phyloP scores from a whole-genome alignment of 2,888 invertebrate genomes.

The Dasypogon diadema region DNA sequence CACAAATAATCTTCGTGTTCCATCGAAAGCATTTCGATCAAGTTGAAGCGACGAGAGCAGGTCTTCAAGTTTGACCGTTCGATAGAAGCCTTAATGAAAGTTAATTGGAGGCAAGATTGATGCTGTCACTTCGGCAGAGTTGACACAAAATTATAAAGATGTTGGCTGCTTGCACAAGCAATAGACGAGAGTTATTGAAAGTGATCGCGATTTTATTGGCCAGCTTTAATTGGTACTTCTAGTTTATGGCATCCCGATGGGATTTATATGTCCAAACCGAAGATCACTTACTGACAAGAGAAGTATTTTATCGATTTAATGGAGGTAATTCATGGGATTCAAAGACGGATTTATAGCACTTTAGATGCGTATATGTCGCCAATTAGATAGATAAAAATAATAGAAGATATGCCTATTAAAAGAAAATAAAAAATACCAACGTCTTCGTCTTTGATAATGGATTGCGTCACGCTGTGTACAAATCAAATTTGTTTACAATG shows the following conservation, averaged over 20 bases:
- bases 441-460: no score
- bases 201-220: constrained; percentile 18
- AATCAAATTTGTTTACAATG: no score
- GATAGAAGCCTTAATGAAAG: constrained; percentile 36
- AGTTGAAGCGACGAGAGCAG: background rate
- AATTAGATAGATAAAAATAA: no score
- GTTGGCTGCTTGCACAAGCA: background rate
- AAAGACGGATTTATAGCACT: constrained; percentile 1
- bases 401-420: no score
- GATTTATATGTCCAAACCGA: background rate
- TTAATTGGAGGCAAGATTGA: constrained; percentile 29
- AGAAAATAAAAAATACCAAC: no score
- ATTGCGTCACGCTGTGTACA: no score
- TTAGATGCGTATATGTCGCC: background rate
- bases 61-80: background rate
- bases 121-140: constrained; percentile 11
- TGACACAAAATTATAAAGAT: constrained; percentile 10
- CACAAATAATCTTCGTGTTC: background rate
- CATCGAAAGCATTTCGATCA: background rate
- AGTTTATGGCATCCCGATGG: background rate
- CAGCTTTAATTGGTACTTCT: background rate
- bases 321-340: background rate
- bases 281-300: background rate
- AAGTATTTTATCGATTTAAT: constrained; percentile 5
- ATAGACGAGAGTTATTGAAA: background rate